Conservation (phyloP, 2,797 vertebrate genomes). For the Spea hammondii region DNA sequence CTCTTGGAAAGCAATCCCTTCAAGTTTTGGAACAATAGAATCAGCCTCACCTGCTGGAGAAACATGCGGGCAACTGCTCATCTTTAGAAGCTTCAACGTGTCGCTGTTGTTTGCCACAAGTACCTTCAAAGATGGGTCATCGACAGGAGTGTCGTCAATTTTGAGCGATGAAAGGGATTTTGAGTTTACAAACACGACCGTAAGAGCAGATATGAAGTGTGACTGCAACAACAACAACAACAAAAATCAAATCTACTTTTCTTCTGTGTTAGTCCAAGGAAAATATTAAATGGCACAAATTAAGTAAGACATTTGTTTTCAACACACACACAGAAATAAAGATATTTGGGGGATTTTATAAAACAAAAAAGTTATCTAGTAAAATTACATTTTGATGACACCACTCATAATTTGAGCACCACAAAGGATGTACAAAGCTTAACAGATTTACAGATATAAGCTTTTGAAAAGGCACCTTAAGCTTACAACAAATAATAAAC, state of each 20-base stretch:
- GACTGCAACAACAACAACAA: conserved; percentile 71
- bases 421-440: too few relatives aligned
- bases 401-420: too few relatives aligned
- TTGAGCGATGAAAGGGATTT: conserved; percentile 95
- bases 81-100: conserved; percentile 91
- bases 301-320: too few relatives aligned
- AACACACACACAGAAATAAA: too few relatives aligned
- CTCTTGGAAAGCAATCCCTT: too few relatives aligned
- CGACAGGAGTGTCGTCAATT: conserved; percentile 96
- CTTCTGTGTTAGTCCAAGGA: background rate
- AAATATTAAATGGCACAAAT: too few relatives aligned
- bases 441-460: too few relatives aligned
- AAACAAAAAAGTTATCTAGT: too few relatives aligned
- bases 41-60: conserved; percentile 87
- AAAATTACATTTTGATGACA: too few relatives aligned
- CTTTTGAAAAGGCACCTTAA: too few relatives aligned
- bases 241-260: background rate
- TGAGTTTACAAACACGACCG: conserved; percentile 98
- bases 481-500: too few relatives aligned
- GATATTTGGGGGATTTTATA: too few relatives aligned
- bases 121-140: conserved; percentile 93
- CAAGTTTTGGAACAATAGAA: background rate
- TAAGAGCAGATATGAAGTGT: conserved; percentile 96
- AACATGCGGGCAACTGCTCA: conserved; percentile 98
- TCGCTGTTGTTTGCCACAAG: conserved; percentile 97